Evolutionary conservation across 2,888 invertebrate species (phyloP).

Genomic region (Nezara viridula): DNA sequence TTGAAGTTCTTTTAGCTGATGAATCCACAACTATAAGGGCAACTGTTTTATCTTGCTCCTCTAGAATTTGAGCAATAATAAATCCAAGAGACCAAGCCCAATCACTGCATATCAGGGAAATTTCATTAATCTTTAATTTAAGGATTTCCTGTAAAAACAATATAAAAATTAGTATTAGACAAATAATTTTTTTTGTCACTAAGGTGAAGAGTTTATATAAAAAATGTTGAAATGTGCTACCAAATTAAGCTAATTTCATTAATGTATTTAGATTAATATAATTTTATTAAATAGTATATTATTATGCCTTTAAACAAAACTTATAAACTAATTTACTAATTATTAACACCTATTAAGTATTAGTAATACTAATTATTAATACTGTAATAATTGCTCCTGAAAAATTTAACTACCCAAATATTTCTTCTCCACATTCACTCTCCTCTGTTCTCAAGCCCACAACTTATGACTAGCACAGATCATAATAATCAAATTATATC

Average conservation of each 20-base stretch:
- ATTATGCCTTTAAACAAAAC: no score
- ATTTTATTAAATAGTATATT: no score
- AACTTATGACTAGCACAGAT: no score
- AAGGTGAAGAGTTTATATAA: background rate
- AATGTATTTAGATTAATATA: no score
- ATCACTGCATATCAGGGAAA: conserved; percentile 73
- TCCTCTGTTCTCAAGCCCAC: no score
- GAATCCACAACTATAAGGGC: conserved; percentile 65
- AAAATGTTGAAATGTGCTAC: background rate
- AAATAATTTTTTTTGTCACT: background rate
- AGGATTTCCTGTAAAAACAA: conserved; percentile 23
- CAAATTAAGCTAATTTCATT: background rate
- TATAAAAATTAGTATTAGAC: background rate
- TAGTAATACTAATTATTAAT: no score
- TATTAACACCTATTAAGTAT: no score
- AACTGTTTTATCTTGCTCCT: conserved; percentile 64
- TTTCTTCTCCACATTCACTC: no score
- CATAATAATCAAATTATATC: no score
- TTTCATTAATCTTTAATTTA: conserved; percentile 37
- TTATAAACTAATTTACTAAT: no score
- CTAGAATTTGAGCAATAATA: conserved; percentile 69
- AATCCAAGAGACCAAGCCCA: conserved; percentile 75
- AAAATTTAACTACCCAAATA: no score
- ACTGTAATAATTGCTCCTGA: no score
- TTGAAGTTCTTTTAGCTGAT: conserved; percentile 52